These are phyloP conservation scores for Oreotragus oreotragus DNA, from an alignment of 2,113 vertebrate genomes.

Conservation along the genomic window DNA sequence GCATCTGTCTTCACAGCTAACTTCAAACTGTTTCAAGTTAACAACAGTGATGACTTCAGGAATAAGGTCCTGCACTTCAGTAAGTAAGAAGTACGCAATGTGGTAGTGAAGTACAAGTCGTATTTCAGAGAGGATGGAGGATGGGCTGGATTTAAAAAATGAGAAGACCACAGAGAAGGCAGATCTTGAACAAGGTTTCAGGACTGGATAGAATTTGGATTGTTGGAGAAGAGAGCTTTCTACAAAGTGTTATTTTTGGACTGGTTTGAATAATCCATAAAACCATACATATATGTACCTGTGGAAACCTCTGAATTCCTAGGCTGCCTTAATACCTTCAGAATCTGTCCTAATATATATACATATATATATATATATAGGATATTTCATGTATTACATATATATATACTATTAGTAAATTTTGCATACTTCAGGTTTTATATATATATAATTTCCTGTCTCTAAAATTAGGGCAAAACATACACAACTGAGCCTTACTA, in stretches of 20 bases:
- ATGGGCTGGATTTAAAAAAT: neutral
- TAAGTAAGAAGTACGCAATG: neutral
- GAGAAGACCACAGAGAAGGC: neutral
- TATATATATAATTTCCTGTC: neutral
- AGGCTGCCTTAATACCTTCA: neutral
- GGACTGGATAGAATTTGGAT: neutral
- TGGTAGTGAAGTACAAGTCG: neutral
- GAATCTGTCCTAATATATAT: neutral
- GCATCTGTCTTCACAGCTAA: neutral
- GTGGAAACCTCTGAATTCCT: neutral
- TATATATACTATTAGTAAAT: neutral
- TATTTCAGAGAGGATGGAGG: neutral
- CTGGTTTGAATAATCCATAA: neutral
- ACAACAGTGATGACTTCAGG: neutral
- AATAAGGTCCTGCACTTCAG: neutral
- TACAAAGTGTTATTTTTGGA: neutral
- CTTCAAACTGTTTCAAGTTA: neutral
- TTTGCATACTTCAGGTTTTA: neutral
- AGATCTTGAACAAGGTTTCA: neutral
- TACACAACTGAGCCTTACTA: neutral
- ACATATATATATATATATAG: neutral
- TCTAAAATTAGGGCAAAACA: neutral
- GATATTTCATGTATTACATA: neutral
- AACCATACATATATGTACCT: neutral
- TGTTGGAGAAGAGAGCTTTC: neutral